These are phyloP conservation scores for Scolanthus callimorphus DNA, from an alignment of 92 coral and sea anemone genomes.

Conservation along the genomic window DNA sequence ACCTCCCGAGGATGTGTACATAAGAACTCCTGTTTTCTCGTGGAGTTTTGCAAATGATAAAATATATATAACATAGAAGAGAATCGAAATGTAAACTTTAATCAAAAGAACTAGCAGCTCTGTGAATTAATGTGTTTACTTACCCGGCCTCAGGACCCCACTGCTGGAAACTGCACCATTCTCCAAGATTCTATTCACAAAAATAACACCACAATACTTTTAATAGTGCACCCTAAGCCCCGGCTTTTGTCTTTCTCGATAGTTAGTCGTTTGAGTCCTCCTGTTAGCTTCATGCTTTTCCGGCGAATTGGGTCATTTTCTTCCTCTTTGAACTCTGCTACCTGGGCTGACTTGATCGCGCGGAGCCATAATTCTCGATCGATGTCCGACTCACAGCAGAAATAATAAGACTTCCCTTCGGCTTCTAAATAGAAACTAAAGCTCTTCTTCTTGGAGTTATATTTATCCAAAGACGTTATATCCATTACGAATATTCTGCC, in stretches of 20 bases:
- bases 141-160: constrained; percentile 92
- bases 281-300: constrained; percentile 81
- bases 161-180: constrained; percentile 90
- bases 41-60: neutral
- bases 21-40: too few relatives aligned
- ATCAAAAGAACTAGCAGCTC: too few relatives aligned
- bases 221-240: constrained; percentile 94
- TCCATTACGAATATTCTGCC: constrained; percentile 91
- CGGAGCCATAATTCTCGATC: constrained; percentile 82
- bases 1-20: too few relatives aligned
- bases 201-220: constrained; percentile 87
- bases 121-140: too few relatives aligned
- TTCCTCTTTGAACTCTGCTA: constrained; percentile 69
- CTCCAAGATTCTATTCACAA: constrained; percentile 90
- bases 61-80: neutral
- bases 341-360: constrained; percentile 64
- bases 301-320: constrained; percentile 84
- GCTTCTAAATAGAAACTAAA: constrained; percentile 79
- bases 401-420: constrained; percentile 69
- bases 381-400: constrained; percentile 71
- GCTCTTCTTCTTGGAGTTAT: constrained; percentile 81
- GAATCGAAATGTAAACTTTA: neutral
- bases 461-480: constrained; percentile 66
- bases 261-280: constrained; percentile 77
- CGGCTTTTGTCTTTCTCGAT: constrained; percentile 72